These are phyloP conservation scores for Myotis davidii DNA, from an alignment of 2,113 vertebrate species.

Conservation along the genomic window DNA sequence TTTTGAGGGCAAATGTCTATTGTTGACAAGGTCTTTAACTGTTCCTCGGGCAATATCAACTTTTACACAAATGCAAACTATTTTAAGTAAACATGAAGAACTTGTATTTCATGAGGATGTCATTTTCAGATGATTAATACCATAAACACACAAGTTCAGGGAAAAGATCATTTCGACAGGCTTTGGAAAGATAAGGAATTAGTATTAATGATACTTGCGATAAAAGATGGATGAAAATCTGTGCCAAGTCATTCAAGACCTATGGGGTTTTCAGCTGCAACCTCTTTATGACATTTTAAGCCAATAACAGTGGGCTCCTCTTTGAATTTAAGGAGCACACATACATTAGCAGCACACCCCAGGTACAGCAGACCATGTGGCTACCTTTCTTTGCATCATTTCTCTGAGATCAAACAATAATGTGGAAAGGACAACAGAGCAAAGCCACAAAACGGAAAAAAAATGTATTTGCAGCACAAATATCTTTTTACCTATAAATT, in stretches of 20 bases:
- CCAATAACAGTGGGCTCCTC: neutral
- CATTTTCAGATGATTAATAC: neutral
- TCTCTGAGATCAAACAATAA: neutral
- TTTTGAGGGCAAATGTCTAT: neutral
- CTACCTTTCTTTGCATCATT: neutral
- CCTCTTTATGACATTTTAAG: neutral
- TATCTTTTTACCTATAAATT: neutral
- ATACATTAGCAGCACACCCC: neutral
- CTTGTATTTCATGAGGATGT: neutral
- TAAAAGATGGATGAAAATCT: neutral
- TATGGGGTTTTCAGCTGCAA: neutral
- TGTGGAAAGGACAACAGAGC: neutral
- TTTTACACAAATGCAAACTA: neutral
- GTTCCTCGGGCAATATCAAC: neutral
- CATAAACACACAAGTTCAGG: neutral
- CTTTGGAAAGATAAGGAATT: slow-evolving; percentile 3
- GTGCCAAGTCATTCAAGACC: neutral
- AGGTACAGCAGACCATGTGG: neutral
- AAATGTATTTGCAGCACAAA: neutral
- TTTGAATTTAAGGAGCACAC: neutral
- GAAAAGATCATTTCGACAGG: neutral
- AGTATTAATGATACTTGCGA: neutral
- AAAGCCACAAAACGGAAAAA: neutral
- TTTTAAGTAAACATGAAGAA: neutral
- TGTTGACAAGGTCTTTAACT: neutral